These are phyloP conservation scores for Procambarus virginalis DNA, from an alignment of 1,140 invertebrate genomes.

Conservation along the genomic window DNA sequence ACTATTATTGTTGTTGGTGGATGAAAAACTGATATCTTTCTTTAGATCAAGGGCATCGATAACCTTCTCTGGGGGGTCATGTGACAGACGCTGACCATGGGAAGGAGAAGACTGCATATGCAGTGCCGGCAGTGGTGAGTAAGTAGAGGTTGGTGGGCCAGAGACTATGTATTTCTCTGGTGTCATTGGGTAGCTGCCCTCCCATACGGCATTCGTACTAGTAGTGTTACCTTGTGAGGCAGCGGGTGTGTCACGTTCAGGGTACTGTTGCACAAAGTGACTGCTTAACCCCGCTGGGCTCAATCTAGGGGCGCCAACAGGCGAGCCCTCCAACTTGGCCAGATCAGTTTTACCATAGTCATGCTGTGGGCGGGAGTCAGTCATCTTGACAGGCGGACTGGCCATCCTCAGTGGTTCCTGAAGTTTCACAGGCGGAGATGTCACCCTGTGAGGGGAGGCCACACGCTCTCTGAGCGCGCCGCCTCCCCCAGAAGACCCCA, in stretches of 20 bases:
- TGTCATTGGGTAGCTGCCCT: conserved; percentile 68
- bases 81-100: conserved; percentile 33
- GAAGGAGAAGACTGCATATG: conserved; percentile 59
- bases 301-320: conserved; percentile 54
- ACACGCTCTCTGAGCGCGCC: conserved; percentile 55
- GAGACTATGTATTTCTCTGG: conserved; percentile 71
- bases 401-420: conserved; percentile 55
- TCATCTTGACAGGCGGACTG: conserved; percentile 67
- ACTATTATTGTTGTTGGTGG: conserved; percentile 16
- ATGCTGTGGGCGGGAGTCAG: conserved; percentile 56
- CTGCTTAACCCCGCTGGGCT: conserved; percentile 49
- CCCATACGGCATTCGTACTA: conserved; percentile 45
- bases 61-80: conserved; percentile 53
- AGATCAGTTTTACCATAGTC: conserved; percentile 56
- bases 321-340: conserved; percentile 41
- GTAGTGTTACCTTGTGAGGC: conserved; percentile 45
- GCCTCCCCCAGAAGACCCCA: conserved; percentile 30
- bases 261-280: conserved; percentile 70
- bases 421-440: conserved; percentile 62
- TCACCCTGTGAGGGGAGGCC: conserved; percentile 61
- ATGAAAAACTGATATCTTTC: conserved; percentile 52
- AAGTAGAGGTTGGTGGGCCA: conserved; percentile 67
- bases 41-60: conserved; percentile 55
- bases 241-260: conserved; percentile 67
- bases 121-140: conserved; percentile 57